A percentile compares a stretch with the other conserved stretches of the same genome.
phyloP scores from a whole-genome alignment of 2,888 invertebrate species.

The Mechanitis messenoides region DNA sequence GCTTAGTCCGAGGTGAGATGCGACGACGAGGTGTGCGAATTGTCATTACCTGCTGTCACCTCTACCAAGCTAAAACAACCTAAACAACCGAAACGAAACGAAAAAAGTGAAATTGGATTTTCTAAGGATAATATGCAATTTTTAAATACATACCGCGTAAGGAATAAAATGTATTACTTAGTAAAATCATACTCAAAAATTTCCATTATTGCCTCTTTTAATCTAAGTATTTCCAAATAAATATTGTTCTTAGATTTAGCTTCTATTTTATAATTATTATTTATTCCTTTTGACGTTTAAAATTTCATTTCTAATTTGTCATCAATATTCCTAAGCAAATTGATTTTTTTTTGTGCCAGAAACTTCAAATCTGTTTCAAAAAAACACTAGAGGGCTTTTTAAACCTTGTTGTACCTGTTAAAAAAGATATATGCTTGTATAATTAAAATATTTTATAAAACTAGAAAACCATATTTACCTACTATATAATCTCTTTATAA shows the following conservation, averaged over 20 bases:
- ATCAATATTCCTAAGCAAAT: constrained; percentile 12
- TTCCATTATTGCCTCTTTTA: constrained; percentile 18
- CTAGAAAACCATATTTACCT: no score
- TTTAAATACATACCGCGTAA: neutral
- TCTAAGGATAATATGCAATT: no score
- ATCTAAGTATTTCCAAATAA: constrained; percentile 29
- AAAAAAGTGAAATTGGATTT: no score
- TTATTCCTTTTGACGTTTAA: constrained; percentile 54
- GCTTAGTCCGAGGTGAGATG: constrained; percentile 62
- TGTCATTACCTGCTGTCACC: constrained; percentile 47
- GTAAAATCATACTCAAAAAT: constrained; percentile 11
- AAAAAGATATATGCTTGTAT: no score
- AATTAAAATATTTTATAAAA: no score
- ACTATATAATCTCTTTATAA: no score
- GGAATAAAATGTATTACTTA: neutral
- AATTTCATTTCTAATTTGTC: constrained; percentile 44
- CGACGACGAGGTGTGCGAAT: constrained; percentile 62
- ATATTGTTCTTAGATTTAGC: constrained; percentile 53
- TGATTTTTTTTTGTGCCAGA: neutral
- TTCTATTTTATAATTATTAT: constrained; percentile 45
- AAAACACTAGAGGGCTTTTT: neutral
- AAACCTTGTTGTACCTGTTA: no score
- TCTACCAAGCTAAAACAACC: neutral
- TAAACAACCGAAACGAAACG: neutral
- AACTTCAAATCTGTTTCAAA: neutral